Base-by-base conservation (phyloP, 1,140 invertebrate species). In the Bombus impatiens region DNA sequence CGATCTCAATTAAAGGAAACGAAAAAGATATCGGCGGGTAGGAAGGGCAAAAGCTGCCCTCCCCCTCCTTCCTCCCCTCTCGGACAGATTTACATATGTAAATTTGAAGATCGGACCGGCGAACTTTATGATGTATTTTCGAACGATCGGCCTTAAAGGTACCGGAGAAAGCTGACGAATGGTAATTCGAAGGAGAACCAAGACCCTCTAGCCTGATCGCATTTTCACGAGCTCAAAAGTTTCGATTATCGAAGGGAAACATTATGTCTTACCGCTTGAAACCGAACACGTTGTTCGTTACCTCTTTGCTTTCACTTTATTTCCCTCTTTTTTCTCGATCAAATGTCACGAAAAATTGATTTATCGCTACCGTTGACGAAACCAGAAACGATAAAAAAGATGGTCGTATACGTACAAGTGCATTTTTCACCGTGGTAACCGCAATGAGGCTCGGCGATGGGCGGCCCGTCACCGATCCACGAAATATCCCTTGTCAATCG, bases 361-460 rank as follows among this genome's bases (percentile, higher is more conserved):
- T 71, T 37, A 71, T 13, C 25, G 18, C 0, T 28, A 28, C 12
- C 40, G 1, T 25, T 8, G n/a, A 18, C 32, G 15, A 35, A 37
- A 18, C 8, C 9, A 37, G 32, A 68, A 18, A 68, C 35, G 35
- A 37, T 28, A 77, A 57, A 28, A 35, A 18, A n/a, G 3, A 74
- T 68, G 42, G 32, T 59, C 62, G 71, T 12, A 22, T 78, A 78
- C 97, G 96, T 96, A 98, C 98, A 97, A 89, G 97, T 97, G 92
- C 98, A 99, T 95, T 98, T 98, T 95, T 99, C 98, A 70, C 97
- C 98, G 44, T 97, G 95, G 94, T 98, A 99, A 10, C 99, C 99
- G 94, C 99, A 99, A 8, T 95, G 95, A 8, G 99, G 99, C 91
- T 98, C 98, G n/a, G 98, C 98, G n/a, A 98, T 96, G 0, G 99